phyloP scores from a whole-genome alignment of 2,113 vertebrate species.

The Pheucticus melanocephalus region DNA sequence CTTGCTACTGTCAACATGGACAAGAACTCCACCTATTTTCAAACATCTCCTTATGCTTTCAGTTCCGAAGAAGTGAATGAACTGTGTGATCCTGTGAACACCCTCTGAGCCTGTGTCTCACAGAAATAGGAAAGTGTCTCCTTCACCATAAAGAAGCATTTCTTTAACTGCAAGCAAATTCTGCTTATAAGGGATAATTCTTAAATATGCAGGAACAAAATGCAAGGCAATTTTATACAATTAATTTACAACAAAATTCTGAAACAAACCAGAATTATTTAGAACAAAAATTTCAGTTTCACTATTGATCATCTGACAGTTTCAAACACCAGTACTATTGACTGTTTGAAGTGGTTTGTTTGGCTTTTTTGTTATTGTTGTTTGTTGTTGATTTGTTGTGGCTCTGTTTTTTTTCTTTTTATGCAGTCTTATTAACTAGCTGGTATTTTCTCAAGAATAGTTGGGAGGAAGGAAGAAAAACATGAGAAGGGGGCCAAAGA shows the following conservation, averaged over 20 bases:
- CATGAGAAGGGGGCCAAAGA: background rate
- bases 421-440: background rate
- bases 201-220: background rate
- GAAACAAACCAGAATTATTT: background rate
- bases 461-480: background rate
- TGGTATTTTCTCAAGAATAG: background rate
- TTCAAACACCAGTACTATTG: background rate
- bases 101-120: background rate
- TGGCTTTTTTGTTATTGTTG: background rate
- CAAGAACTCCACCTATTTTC: background rate
- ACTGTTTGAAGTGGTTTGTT: background rate
- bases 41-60: background rate
- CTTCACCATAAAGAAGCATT: background rate
- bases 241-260: background rate
- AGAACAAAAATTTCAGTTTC: background rate
- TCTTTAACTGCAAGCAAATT: background rate
- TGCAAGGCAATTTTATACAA: background rate
- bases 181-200: background rate
- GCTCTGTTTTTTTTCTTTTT: background rate
- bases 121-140: background rate
- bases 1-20: background rate
- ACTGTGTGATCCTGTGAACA: background rate
- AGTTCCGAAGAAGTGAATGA: background rate
- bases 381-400: background rate
- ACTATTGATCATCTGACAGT: background rate